Percentiles rank a stretch among this genome's conserved stretches.
Conservation (phyloP, 2,888 invertebrate species). For the Labia minor region DNA sequence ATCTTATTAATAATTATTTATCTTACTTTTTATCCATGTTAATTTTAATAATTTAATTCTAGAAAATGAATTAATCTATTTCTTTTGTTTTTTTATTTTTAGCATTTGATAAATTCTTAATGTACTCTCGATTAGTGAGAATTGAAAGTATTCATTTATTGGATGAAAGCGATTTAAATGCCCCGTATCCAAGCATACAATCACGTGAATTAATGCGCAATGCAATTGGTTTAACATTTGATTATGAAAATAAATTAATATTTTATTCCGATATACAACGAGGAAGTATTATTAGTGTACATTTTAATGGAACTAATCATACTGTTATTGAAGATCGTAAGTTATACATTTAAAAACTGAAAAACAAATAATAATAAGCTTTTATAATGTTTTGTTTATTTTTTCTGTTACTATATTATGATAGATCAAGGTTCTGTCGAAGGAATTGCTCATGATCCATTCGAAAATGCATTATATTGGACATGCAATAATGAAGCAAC, state of each 20-base stretch:
- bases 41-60: not conserved
- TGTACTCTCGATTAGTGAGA: conserved; percentile 69
- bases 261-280: conserved; percentile 85
- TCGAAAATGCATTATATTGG: conserved; percentile 66
- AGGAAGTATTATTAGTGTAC: conserved; percentile 70
- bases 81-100: conserved; percentile 32
- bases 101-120: conserved; percentile 70
- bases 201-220: conserved; percentile 66
- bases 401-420: not conserved
- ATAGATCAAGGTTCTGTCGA: conserved; percentile 77
- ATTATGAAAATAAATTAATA: conserved; percentile 54
- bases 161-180: conserved; percentile 56
- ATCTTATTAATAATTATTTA: conserved; percentile 29
- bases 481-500: conserved; percentile 71
- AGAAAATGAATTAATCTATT: too few species aligned
- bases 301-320: conserved; percentile 68
- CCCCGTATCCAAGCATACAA: conserved; percentile 63
- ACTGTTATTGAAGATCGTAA: conserved; percentile 55
- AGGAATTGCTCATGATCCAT: conserved; percentile 67
- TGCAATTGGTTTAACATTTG: conserved; percentile 74
- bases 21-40: conserved; percentile 19
- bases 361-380: not conserved
- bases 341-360: conserved; percentile 29
- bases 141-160: conserved; percentile 72
- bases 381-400: conserved; percentile 15